Percentiles rank a stretch among this genome's conserved stretches.
Evolutionary conservation across 2,113 vertebrate genomes (phyloP).

Genomic region (Aptenodytes forsteri): DNA sequence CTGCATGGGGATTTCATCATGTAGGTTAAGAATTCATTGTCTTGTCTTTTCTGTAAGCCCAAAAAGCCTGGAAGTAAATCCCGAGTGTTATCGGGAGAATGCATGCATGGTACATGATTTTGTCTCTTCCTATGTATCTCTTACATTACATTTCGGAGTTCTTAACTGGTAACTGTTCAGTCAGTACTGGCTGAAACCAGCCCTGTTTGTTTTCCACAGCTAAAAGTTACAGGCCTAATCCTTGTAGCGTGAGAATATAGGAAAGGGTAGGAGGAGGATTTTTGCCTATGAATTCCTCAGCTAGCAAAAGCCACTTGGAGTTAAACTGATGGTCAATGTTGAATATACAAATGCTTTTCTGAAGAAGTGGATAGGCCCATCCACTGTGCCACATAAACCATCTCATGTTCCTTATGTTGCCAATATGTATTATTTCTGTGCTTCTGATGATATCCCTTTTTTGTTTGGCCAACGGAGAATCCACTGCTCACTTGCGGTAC

Average conservation of each 20-base stretch:
- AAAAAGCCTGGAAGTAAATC: not conserved
- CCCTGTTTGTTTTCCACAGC: not conserved
- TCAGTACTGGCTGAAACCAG: not conserved
- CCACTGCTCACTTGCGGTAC: fast-evolving
- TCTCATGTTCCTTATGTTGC: not conserved
- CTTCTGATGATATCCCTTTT: not conserved
- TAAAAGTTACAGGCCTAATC: not conserved
- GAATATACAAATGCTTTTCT: not conserved
- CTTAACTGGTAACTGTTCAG: not conserved
- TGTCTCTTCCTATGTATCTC: not conserved
- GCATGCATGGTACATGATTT: fast-evolving
- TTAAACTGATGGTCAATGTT: not conserved
- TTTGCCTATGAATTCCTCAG: not conserved
- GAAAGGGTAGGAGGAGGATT: not conserved
- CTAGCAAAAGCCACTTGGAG: not conserved
- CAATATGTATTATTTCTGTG: not conserved
- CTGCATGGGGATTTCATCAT: not conserved
- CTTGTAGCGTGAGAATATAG: not conserved
- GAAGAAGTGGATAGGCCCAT: not conserved
- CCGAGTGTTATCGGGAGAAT: not conserved
- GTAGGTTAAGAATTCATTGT: not conserved
- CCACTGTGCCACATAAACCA: not conserved
- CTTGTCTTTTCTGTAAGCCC: not conserved
- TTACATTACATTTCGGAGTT: not conserved
- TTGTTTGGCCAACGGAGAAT: not conserved